Evolutionary conservation across 2,888 invertebrate genomes (phyloP), one percentile per base, ranked within the genome.

Genomic region (Sinopyrophorus schimmeli): DNA sequence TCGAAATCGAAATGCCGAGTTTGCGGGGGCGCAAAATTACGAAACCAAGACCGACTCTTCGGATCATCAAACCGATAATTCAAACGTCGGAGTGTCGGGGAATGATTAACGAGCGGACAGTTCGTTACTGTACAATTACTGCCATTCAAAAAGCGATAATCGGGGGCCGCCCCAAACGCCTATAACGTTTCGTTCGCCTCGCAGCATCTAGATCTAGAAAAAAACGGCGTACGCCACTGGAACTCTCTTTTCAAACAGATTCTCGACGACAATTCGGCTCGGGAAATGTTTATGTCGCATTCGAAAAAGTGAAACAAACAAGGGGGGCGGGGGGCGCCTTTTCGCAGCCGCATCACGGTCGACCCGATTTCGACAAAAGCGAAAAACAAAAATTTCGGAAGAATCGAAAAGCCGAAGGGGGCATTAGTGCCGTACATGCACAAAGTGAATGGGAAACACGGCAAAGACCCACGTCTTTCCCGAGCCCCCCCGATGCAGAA

Each of bases 381-480:
- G n/a, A 42, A 38, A 38, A 15, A 14, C 5, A 14, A 23, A 43
- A 43, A 26, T 9, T 12, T n/a, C n/a, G 18, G 7, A 23, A 24
- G 16, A 35, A 40, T 38, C 37, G 43, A 59, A 62, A 65, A 66
- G 65, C 66, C 65, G 65, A 67, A 64, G 65, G n/a, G n/a, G 68
- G 65, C 63, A 68, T 69, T 69, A 69, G 66, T 67, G 68, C 64
- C 66, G 55, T 61, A 68, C 67, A 68, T 63, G 66, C 58, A 55
- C 63, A 61, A 54, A 60, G 56, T 67, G 59, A 67, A 67, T 63
- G 58, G 53, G 38, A 58, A 55, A 40, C 58, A 67, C 67, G 66
- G 53, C 62, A 55, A 54, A 58, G 63, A 63, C 67, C 67, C 66
- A 64, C 66, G 65, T 68, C 63, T 61, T 27, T 62, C 67, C 67